These are phyloP conservation scores for Periophthalmodon schlosseri DNA, from an alignment of 2,113 vertebrate genomes.

Conservation along the genomic window DNA sequence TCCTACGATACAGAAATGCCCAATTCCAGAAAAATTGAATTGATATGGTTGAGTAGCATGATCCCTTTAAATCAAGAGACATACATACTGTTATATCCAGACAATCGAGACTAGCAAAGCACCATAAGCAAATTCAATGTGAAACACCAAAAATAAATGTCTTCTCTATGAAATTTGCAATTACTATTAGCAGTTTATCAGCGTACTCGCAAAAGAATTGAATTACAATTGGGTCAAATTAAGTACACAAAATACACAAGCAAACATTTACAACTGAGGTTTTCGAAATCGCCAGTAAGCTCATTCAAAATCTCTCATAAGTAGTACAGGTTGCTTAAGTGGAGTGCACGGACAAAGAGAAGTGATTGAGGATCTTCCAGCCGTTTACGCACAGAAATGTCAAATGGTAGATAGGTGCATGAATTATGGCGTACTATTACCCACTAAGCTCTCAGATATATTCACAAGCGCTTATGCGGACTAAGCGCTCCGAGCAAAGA, in stretches of 20 bases:
- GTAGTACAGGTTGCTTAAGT: neutral
- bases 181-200: neutral
- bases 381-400: constrained; percentile 19
- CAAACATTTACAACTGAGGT: neutral
- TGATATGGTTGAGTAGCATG: no score
- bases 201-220: neutral
- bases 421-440: constrained; percentile 52
- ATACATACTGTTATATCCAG: neutral
- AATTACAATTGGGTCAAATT: neutral
- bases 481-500: constrained; percentile 40
- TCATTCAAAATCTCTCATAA: neutral
- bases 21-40: neutral
- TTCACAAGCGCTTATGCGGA: constrained; percentile 38
- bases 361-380: neutral
- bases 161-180: neutral
- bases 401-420: constrained; percentile 38
- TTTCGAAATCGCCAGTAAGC: neutral
- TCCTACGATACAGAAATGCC: no score
- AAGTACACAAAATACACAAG: neutral
- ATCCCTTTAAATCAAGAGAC: neutral
- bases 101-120: neutral
- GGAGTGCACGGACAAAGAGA: neutral
- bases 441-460: constrained; percentile 50
- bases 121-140: neutral
- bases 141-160: neutral